Evolutionary conservation across 2,113 vertebrate species (phyloP).

Genomic region (Burhinus oedicnemus): DNA sequence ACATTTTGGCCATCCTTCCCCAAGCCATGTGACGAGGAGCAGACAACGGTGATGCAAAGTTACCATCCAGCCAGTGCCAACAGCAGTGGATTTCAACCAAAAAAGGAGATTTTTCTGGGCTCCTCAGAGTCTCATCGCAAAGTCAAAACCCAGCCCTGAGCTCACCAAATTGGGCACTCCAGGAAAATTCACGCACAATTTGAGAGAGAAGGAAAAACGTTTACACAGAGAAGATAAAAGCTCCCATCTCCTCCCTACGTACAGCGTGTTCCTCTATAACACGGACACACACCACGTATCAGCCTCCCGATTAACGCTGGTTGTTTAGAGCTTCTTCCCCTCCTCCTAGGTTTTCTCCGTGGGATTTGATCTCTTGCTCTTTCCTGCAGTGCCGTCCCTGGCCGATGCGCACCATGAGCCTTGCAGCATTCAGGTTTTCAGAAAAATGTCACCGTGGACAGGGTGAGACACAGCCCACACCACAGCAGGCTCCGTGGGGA

Average conservation of each 20-base stretch:
- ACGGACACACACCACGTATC: accelerated
- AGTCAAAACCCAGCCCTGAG: neutral
- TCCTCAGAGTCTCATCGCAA: accelerated
- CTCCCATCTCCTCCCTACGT: neutral
- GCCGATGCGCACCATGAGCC: neutral
- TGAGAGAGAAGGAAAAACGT: neutral
- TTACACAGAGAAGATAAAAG: neutral
- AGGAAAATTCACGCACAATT: too few relatives aligned
- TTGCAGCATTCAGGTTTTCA: accelerated
- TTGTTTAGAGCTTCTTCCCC: neutral
- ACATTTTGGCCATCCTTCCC: neutral
- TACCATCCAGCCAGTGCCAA: too few relatives aligned
- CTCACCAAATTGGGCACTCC: neutral
- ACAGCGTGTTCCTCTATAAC: neutral
- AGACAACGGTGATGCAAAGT: accelerated
- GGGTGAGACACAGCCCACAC: accelerated
- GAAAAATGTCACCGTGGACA: accelerated
- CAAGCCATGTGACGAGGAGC: accelerated
- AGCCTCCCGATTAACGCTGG: accelerated
- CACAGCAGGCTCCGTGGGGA: neutral
- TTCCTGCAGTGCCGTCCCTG: neutral
- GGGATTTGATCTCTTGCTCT: neutral
- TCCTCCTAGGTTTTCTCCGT: neutral
- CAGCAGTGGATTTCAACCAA: neutral
- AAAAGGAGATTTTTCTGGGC: neutral